Base-by-base conservation (phyloP, 2,888 invertebrate genomes). In the Pherbina coryleti region DNA sequence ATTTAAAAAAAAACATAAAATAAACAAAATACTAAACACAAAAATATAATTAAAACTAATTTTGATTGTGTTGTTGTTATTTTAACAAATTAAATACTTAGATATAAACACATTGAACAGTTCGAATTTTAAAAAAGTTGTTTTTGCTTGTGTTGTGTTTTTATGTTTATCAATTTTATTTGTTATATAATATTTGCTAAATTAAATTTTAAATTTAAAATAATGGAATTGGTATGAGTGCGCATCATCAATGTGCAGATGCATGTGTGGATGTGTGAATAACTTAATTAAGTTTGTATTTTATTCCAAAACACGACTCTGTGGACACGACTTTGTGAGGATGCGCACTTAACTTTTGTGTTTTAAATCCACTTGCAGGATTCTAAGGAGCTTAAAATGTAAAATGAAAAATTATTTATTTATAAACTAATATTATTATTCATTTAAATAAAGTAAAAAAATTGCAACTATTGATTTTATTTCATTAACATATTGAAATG, bases 341-440 rank as follows among this genome's bases (percentile, higher is more conserved):
- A 8, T 7, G 19, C 55, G 55, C 55, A 19, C 31, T 53, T 57
- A n/a, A 8, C 37, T 57, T 57, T 74, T 51, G 60, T 53, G 83
- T 86, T 86, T 85, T 86, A 81, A 86, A 86, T 86, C 86, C 86
- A 85, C 84, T 85, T 85, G 81, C 85, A 85, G 86, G 86, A 85
- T 85, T 82, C 79, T 62, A 67, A 77, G 78, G 77, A 62, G 31
- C 51, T 78, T 72, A 83, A 79, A 79, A 82, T 80, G 82, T 81
- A 78, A 77, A 62, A 81, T 80, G 76, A 79, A 79, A 75, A 75
- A 62, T 53, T 19, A 51, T 28, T 17, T 28, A 51, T 60, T 31
- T 60, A 77, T 66, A 70, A 71, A 53, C 53, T 19, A 51, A 57
- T 5, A 69, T 49, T 66, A 28, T 25, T 57, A n/a, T 67, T 62